Evolutionary conservation across 2,888 invertebrate genomes (phyloP).

Genomic region (Agrotis segetum): DNA sequence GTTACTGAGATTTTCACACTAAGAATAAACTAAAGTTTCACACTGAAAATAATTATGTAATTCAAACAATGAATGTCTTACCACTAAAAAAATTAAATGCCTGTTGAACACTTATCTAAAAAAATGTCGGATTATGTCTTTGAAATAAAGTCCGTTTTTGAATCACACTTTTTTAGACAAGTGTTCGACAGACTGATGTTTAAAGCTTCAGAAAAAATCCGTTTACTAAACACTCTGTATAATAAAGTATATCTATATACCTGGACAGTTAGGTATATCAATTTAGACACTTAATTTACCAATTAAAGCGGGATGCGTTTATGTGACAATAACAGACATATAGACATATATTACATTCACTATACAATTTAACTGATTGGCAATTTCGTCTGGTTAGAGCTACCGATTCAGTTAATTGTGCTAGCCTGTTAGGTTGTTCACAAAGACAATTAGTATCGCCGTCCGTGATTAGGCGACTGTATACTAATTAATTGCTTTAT

Average conservation of each 20-base stretch:
- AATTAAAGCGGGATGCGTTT: constrained; percentile 58
- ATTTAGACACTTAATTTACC: constrained; percentile 60
- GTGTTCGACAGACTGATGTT: too few relatives aligned
- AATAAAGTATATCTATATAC: background rate
- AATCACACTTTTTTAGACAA: too few relatives aligned
- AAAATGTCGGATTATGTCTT: too few relatives aligned
- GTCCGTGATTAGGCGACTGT: constrained; percentile 42
- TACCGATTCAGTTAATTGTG: constrained; percentile 81
- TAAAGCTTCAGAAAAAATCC: too few relatives aligned
- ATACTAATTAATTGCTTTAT: constrained; percentile 36
- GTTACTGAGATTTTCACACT: too few relatives aligned
- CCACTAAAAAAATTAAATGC: too few relatives aligned
- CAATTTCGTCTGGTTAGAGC: constrained; percentile 80
- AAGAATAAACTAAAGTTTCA: too few relatives aligned
- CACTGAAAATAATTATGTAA: too few relatives aligned
- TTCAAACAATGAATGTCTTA: too few relatives aligned
- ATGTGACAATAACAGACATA: constrained; percentile 54
- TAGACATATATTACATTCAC: constrained; percentile 55
- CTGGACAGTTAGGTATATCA: constrained; percentile 20
- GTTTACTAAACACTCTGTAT: too few relatives aligned
- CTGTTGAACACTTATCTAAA: too few relatives aligned
- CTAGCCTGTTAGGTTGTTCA: constrained; percentile 79
- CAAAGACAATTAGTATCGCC: constrained; percentile 84
- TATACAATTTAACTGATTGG: constrained; percentile 83
- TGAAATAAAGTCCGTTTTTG: too few relatives aligned